Evolutionary conservation across 2,888 invertebrate species (phyloP), one percentile per base, ranked within the genome.

Genomic region (Ormyrus labotus): DNA sequence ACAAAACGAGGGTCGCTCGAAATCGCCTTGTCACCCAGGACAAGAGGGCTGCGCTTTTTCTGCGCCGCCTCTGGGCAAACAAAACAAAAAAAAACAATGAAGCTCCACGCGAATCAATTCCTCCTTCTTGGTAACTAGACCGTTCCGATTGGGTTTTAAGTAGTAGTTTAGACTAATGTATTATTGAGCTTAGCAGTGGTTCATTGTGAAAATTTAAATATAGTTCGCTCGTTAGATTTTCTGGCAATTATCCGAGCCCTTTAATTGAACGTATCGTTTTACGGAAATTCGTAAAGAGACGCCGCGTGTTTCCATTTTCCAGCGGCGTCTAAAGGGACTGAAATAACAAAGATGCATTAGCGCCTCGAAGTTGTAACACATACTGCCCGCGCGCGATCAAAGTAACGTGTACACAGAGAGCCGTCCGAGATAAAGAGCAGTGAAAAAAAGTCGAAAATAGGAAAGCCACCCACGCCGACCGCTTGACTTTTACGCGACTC

Each of bases 341-440:
- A 87, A 90, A 89, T 88, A 90, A 88, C 88, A 86, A 85, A 86
- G 87, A 87, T 86, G 88, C 88, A 89, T 90, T 89, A 89, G 88
- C 87, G 86, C 83, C 84, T 86, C 73, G 67, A 84, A 86, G 83
- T 83, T 83, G 47, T 50, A n/a, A 19, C 48, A 45, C 53, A 10
- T 19, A 55, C 5, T n/a, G 53, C 45, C 45, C 53, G n/a, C 65
- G 53, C 67, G 86, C 81, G 83, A 88, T 88, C 87, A 88, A 89
- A 88, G 87, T 87, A 85, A 82, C 86, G 81, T 82, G 81, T 81
- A 84, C 82, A 83, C 83, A 73, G 58, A 73, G 58, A 47, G 8
- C 7, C 64, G 71, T 67, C 79, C 68, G 80, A 81, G 80, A 84
- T 79, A 83, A 81, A 82, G 75, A 82, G 76, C 73, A 68, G 65